Evolutionary conservation across 2,113 vertebrate genomes (phyloP), one percentile per base, ranked within the genome.

Genomic region (Ginglymostoma cirratum): DNA sequence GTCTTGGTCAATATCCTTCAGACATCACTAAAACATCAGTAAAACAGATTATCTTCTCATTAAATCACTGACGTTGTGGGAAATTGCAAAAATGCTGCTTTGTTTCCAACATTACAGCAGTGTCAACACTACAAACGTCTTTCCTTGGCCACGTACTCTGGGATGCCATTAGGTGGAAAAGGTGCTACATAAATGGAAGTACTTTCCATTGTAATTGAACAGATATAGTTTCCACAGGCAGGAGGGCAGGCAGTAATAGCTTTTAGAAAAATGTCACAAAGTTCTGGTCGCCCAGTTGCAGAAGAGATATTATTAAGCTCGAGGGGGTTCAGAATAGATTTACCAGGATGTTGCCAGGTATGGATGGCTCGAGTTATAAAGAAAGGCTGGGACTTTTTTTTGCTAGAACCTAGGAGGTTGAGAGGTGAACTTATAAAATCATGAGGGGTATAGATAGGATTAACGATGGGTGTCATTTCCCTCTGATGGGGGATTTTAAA

Each of bases 1-100:
- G 14, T 34, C 87, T 15, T 90, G 87, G 52, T 10, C 52, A 90
- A 90, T 83, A n/a, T 90, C 5, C 52, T 15, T 19, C 3, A 61
- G 61, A n/a, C 52, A 65, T 90, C 87, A 90, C 87, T 90, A n/a
- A 90, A 90, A 90, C 52, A 90, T 90, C 87, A 90, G 52, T 90
- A 65, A 90, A 17, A 52, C 27, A 61, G 48, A 61, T 61, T 65
- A 61, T n/a, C 4, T 90, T 30, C 3, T 90, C 27, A 90, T 61
- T 61, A 65, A 24, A 14, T 17, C 87, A 65, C 12, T 4, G 14
- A 3, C 34, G 5, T 17, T 83, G 52, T 55, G 52, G 30, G 30
- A 90, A 30, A 30, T 55, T 52, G 24, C 85, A 87, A 87, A 87
- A 52, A 52, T 24, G 42, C 23, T 52, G 48, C 85, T 6, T 7